A percentile compares a stretch with the other conserved stretches of the same genome.
These are phyloP conservation scores for Pseudopodoces humilis DNA, from an alignment of 2,113 vertebrate genomes.

Conservation along the genomic window DNA sequence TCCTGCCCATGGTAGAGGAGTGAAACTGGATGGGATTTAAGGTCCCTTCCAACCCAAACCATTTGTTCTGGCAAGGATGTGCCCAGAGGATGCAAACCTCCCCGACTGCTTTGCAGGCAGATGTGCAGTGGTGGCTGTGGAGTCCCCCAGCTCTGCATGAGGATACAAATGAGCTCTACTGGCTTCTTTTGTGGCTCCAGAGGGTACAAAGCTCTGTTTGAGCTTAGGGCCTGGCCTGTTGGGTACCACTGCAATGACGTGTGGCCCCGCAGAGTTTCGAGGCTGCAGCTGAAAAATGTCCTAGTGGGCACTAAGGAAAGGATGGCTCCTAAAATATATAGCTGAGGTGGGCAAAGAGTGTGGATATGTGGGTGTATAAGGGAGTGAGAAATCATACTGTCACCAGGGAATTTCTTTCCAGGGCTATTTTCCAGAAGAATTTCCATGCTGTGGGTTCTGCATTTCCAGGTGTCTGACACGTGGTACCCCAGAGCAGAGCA, in stretches of 20 bases:
- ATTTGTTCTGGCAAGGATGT: neutral
- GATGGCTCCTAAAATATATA: neutral
- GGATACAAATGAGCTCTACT: neutral
- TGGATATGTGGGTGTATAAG: neutral
- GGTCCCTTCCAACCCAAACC: neutral
- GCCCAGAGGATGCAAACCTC: neutral
- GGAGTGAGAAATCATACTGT: neutral
- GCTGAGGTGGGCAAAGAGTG: neutral
- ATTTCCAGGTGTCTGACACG: rapidly evolving
- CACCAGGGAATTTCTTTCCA: neutral
- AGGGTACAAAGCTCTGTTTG: neutral
- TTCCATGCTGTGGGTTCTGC: neutral
- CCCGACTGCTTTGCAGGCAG: rapidly evolving
- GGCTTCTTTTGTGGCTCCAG: neutral
- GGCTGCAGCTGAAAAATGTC: neutral
- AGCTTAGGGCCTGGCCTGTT: rapidly evolving
- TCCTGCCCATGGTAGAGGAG: neutral
- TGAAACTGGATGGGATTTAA: neutral
- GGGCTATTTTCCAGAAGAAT: neutral
- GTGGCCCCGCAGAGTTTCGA: neutral
- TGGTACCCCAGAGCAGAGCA: neutral
- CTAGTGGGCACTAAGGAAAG: neutral
- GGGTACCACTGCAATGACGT: rapidly evolving
- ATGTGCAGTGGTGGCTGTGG: neutral
- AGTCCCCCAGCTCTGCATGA: neutral